phyloP scores from a whole-genome alignment of 1,140 invertebrate species.

The Sarcophaga peregrina region DNA sequence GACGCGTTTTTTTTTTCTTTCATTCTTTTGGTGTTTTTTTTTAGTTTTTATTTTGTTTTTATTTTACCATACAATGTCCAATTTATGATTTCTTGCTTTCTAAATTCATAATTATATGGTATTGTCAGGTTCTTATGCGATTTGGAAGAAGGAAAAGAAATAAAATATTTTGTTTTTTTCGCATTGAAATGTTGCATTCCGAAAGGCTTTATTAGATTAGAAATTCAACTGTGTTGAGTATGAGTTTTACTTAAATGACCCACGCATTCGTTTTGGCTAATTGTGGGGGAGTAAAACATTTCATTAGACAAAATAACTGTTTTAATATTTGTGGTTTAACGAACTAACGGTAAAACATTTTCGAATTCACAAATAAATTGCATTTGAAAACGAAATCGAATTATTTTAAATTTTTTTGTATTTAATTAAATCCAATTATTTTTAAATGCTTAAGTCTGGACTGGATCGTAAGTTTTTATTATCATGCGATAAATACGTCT shows the following conservation, averaged over 20 bases:
- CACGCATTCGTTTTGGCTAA: conserved; percentile 36
- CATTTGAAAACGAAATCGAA: not conserved
- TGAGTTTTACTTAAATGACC: conserved; percentile 26
- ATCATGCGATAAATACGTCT: too few relatives aligned
- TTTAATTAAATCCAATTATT: not conserved
- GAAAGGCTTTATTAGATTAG: not conserved
- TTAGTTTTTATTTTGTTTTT: not conserved
- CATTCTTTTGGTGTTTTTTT: not conserved
- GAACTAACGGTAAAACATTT: not conserved
- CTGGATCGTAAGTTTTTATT: too few relatives aligned
- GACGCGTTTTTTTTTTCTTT: not conserved
- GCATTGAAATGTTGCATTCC: conserved; percentile 15
- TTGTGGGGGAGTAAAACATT: conserved; percentile 42
- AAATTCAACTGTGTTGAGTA: not conserved
- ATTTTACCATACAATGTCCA: not conserved
- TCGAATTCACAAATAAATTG: not conserved
- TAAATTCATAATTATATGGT: conserved; percentile 31
- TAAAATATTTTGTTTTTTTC: not conserved
- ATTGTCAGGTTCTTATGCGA: not conserved
- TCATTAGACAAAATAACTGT: conserved; percentile 43
- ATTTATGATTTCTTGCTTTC: conserved; percentile 10
- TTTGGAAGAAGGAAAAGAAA: not conserved
- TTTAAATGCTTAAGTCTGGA: too few relatives aligned
- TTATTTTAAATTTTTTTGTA: not conserved
- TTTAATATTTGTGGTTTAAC: not conserved